Base-by-base conservation (phyloP, 2,888 invertebrate species). In the Drosophila villosipedis region DNA sequence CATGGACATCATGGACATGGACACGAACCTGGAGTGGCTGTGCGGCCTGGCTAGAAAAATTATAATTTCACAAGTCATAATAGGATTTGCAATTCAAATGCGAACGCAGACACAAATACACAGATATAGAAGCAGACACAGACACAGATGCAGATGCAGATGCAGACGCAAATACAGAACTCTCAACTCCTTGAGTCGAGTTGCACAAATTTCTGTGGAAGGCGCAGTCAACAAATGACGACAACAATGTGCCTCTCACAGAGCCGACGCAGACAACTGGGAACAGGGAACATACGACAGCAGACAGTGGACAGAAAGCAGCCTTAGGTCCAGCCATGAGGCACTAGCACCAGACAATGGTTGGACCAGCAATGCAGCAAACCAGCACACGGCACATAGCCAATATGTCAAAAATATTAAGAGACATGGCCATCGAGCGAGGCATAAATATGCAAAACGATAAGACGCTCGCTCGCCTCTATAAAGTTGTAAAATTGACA, bases 401-500 rank as follows among this genome's bases (percentile, higher is more conserved):
- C 91, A 92, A 92, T 92, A 92, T 92, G 92, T 92, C 92, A 92
- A 91, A 92, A 89, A 91, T 92, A 86, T 89, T 92, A 91, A 86
- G 83, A 91, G 89, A 83, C 82, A 79, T 84, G 83, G 75, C 70
- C 90, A 85, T 75, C 69, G 80, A 80, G 65, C 71, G 54, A 39
- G 62, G 84, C 89, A 86, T 90, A 89, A 89, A 86, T 90, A 89
- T 89, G 89, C 87, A 85, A 47, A 90, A 89, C 88, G 90, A 88
- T 91, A 91, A 89, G 57, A 57, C 57, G 57, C 39, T 57, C 28
- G 91, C 70, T 71, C 64, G 89, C 89, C 80, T 91, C 91, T 87
- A 91, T 87, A 91, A 91, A 87, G 87, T 87, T 87, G 86, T 87
- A 89, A 91, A 87, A 91, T 89, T 87, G 91, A 89, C 87, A 91